Evolutionary conservation across 1,140 invertebrate species (phyloP).

Genomic region (Rhynchophorus ferrugineus): DNA sequence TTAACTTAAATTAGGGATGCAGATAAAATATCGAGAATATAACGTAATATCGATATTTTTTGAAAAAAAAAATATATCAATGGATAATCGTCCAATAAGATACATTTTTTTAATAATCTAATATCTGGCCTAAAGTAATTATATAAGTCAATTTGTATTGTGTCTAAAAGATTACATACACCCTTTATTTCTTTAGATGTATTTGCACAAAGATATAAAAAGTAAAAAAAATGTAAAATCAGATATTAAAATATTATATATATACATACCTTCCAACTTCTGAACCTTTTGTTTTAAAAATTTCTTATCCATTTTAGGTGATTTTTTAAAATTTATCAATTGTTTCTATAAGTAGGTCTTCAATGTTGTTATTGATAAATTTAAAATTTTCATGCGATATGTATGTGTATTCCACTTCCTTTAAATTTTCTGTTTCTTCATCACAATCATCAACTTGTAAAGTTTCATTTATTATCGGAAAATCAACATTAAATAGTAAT

Average conservation of each 20-base stretch:
- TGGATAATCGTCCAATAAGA: conserved; percentile 28
- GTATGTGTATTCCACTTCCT: conserved; percentile 26
- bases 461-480: conserved; percentile 45
- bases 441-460: conserved; percentile 51
- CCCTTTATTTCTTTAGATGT: conserved; percentile 21
- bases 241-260: neutral
- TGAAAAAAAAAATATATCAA: too few relatives aligned
- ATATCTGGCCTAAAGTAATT: conserved; percentile 29
- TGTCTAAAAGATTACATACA: conserved; percentile 26
- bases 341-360: conserved; percentile 39
- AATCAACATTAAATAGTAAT: conserved; percentile 42
- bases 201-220: conserved; percentile 18
- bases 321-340: conserved; percentile 43
- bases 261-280: conserved; percentile 19
- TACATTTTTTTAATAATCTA: conserved; percentile 17
- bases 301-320: conserved; percentile 36
- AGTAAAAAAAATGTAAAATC: neutral
- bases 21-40: too few relatives aligned
- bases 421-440: conserved; percentile 42
- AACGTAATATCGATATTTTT: too few relatives aligned
- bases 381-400: conserved; percentile 34
- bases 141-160: conserved; percentile 33
- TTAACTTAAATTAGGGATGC: too few relatives aligned
- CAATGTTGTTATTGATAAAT: conserved; percentile 45
- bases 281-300: conserved; percentile 23